phyloP scores from a whole-genome alignment of 1,140 invertebrate genomes.

The Acromyrmex echinatior region DNA sequence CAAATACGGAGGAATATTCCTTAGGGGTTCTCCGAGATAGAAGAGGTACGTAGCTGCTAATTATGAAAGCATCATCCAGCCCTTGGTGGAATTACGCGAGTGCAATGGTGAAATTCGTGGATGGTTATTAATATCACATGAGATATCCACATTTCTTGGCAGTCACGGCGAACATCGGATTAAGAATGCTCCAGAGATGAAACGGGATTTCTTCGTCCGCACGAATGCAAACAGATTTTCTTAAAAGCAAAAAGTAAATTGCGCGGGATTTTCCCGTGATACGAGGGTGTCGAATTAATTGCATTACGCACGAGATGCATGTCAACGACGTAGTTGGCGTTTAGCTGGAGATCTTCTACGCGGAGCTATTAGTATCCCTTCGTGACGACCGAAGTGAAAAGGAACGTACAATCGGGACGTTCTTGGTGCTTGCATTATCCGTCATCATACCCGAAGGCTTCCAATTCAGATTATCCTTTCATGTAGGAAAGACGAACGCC shows the following conservation, averaged over 20 bases:
- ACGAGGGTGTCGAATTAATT: slow-evolving; percentile 65
- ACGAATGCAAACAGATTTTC: slow-evolving; percentile 19
- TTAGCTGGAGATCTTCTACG: slow-evolving; percentile 51
- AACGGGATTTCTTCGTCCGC: background rate
- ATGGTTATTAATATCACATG: slow-evolving; percentile 31
- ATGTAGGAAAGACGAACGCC: slow-evolving; percentile 1
- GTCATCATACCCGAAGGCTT: slow-evolving; percentile 3
- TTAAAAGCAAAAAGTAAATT: background rate
- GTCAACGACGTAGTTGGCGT: slow-evolving; percentile 10
- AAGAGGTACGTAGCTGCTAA: slow-evolving; percentile 13
- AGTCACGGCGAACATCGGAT: background rate
- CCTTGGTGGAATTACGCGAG: background rate
- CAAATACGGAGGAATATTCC: slow-evolving; percentile 27
- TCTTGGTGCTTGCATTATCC: slow-evolving; percentile 56
- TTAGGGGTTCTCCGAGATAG: background rate
- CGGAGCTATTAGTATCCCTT: slow-evolving; percentile 51
- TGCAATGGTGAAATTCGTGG: background rate
- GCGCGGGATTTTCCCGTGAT: background rate
- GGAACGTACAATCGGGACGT: slow-evolving; percentile 53
- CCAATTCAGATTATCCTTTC: slow-evolving; percentile 14
- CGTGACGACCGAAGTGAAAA: slow-evolving; percentile 35
- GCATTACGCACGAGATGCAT: slow-evolving; percentile 38
- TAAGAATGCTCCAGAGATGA: background rate
- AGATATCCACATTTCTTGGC: background rate
- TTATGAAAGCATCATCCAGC: slow-evolving; percentile 27